These are phyloP conservation scores for Reticulitermes lucifugus DNA, from an alignment of 2,888 invertebrate species.

Conservation along the genomic window DNA sequence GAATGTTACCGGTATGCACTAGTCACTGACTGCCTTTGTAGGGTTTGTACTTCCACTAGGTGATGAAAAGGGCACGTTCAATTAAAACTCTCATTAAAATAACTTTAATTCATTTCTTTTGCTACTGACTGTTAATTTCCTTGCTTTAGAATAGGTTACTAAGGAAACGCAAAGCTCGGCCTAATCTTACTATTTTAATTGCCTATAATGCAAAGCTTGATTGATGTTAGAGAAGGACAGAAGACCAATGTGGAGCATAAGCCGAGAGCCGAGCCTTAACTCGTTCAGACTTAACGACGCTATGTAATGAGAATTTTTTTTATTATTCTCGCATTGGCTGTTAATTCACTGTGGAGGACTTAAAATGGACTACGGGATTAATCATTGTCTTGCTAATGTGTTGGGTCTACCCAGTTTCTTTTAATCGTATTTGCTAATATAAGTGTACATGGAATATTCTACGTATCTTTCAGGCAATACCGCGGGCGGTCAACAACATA, in stretches of 20 bases:
- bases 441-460: not conserved
- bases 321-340: slow-evolving; percentile 21
- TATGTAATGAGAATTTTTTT: slow-evolving; percentile 17
- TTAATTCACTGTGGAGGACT: slow-evolving; percentile 13
- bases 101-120: not conserved
- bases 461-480: not conserved
- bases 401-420: not conserved
- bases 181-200: slow-evolving; percentile 45
- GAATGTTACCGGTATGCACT: no score
- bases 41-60: no score
- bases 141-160: not conserved
- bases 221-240: slow-evolving; percentile 36
- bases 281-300: slow-evolving; percentile 16
- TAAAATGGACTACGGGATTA: slow-evolving; percentile 5
- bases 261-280: not conserved
- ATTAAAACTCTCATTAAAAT: slow-evolving; percentile 13
- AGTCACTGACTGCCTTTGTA: no score
- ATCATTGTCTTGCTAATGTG: not conserved
- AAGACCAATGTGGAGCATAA: not conserved
- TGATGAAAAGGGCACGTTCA: not conserved
- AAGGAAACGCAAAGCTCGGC: slow-evolving; percentile 1
- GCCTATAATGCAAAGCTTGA: slow-evolving; percentile 46
- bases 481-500: not conserved
- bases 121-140: not conserved
- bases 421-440: not conserved